Evolutionary conservation across 2,888 invertebrate genomes (phyloP).

Genomic region (Polyommatus icarus): DNA sequence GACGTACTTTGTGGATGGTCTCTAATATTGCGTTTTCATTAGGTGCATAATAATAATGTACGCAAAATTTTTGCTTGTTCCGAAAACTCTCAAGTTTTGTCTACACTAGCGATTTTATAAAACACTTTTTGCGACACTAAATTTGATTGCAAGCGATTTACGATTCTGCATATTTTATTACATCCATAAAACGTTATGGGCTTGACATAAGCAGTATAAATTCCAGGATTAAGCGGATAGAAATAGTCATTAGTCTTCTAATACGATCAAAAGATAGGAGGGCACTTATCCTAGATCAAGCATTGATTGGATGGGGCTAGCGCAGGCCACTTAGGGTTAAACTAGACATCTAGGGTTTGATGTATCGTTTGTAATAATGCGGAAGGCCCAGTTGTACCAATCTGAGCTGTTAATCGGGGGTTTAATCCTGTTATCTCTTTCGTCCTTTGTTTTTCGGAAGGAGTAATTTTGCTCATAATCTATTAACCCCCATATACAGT

Average conservation of each 20-base stretch:
- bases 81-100: not conserved
- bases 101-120: not conserved
- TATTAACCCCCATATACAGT: too few relatives aligned
- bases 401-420: not conserved
- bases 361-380: not conserved
- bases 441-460: not conserved
- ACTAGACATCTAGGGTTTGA: not conserved
- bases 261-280: not conserved
- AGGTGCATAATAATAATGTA: too few relatives aligned
- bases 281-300: constrained; percentile 21
- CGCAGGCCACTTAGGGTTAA: constrained; percentile 7
- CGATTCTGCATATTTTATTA: constrained; percentile 5
- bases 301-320: constrained; percentile 1
- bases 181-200: constrained; percentile 4
- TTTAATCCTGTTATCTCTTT: not conserved
- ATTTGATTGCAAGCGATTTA: not conserved
- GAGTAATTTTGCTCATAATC: too few relatives aligned
- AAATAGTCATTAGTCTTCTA: constrained; percentile 4
- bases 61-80: too few relatives aligned
- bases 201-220: not conserved
- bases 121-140: not conserved
- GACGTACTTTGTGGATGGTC: too few relatives aligned
- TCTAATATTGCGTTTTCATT: too few relatives aligned
- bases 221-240: constrained; percentile 14
- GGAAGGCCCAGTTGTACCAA: not conserved